Evolutionary conservation across 37 sponge, comb jelly and placozoan genomes (phyloP), one percentile per base, ranked within the genome.

Genomic region (Aplysina aerophoba): DNA sequence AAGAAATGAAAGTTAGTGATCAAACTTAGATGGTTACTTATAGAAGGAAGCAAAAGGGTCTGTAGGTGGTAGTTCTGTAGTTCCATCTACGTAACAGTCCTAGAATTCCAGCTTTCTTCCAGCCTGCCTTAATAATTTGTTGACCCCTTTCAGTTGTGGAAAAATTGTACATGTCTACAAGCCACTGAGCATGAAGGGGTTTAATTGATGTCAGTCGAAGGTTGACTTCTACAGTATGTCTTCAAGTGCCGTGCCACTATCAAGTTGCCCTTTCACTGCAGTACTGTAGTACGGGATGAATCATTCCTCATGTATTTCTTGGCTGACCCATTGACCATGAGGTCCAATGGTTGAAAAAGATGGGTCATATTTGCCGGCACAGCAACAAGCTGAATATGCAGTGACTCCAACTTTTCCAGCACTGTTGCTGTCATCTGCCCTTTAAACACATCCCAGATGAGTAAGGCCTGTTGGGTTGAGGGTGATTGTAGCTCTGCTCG

Each of bases 331-430:
- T 88, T 88, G 4, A 89, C 89, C 1, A 83, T 85, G 1, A 85
- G 67, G 55, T 89, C 90, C 3, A 89, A 67, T 39, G 85, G 85
- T 58, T 84, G 86, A 36, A 89, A 81, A 41, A 89, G 79, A 73
- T 89, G 86, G 28, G 86, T 89, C 90, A 89, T 89, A 36, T 89
- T 89, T 31, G 87, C 80, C 15, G 91, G 91, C 22, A 90, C 87
- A 33, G 84, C 53, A 25, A 90, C 81, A 68, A 86, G 87, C 33
- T 83, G 59, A 53, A 90, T 86, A 56, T 56, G 20, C 59, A 85
- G 55, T 21, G 81, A 62, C 22, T 60, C 60, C 66, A 89, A 59
- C 41, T 81, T 68, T 36, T 33, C 28, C 57, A 78, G 79, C 39
- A 85, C 86, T 60, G 59, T 60, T 15, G 68, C 63, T 36, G 85